phyloP scores from a whole-genome alignment of 2,113 vertebrate species.

The Emydura subglobosa region DNA sequence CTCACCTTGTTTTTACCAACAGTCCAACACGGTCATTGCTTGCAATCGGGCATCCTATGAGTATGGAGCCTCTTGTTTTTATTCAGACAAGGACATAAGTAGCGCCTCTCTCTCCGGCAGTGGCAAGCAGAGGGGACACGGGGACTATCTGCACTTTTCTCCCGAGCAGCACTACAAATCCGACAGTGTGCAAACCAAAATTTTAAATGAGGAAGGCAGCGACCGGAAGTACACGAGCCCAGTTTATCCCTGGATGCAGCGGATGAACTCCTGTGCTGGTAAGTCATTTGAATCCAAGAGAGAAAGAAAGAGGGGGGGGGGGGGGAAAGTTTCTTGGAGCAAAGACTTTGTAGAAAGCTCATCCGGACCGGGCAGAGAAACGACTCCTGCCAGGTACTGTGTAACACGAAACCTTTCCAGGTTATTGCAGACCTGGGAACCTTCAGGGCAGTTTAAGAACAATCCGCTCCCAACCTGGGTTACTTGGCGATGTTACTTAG shows the following conservation, averaged over 20 bases:
- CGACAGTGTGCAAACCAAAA: constrained; percentile 80
- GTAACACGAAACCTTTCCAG: constrained; percentile 65
- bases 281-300: constrained; percentile 68
- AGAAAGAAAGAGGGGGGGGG: not conserved
- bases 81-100: constrained; percentile 85
- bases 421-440: constrained; percentile 33
- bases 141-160: constrained; percentile 84
- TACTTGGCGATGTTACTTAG: constrained; percentile 1
- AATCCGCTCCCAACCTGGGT: not conserved
- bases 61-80: constrained; percentile 87
- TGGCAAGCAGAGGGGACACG: constrained; percentile 82
- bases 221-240: constrained; percentile 89
- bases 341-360: not conserved
- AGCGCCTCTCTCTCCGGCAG: constrained; percentile 80
- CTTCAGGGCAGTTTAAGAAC: not conserved
- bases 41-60: constrained; percentile 86
- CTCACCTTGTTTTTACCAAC: constrained; percentile 86
- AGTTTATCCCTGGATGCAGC: constrained; percentile 89
- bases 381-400: not conserved
- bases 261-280: constrained; percentile 87
- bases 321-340: not conserved
- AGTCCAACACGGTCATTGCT: constrained; percentile 85
- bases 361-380: constrained; percentile 12
- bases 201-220: constrained; percentile 81
- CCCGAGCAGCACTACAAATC: constrained; percentile 84